A percentile compares a stretch with the other conserved stretches of the same genome.
phyloP scores from a whole-genome alignment of 2,113 vertebrate species.

The Nannospalax galili region DNA sequence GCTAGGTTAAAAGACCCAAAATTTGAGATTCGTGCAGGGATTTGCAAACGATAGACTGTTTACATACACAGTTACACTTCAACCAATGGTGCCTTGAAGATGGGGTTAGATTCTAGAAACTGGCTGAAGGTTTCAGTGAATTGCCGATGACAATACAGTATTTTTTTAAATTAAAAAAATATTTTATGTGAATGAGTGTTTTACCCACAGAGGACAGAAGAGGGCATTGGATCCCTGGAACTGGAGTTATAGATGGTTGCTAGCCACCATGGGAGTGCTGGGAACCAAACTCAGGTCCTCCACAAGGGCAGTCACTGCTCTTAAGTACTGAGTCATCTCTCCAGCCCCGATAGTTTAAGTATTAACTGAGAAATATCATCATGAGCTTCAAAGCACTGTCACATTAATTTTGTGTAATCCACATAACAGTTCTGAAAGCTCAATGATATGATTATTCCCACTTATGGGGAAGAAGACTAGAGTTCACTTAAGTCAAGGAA shows the following conservation, averaged over 20 bases:
- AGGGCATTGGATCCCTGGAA: too few relatives aligned
- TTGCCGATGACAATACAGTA: neutral
- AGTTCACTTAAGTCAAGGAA: neutral
- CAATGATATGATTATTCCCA: neutral
- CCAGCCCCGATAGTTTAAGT: too few relatives aligned
- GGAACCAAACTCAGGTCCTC: too few relatives aligned
- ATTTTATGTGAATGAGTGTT: too few relatives aligned
- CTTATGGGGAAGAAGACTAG: neutral
- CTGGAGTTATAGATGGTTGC: too few relatives aligned
- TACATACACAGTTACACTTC: neutral
- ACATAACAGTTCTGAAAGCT: neutral
- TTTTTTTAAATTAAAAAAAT: too few relatives aligned
- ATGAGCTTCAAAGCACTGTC: neutral
- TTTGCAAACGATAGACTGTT: constrained; percentile 35
- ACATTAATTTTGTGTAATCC: neutral
- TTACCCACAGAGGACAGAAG: too few relatives aligned
- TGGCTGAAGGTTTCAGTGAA: neutral
- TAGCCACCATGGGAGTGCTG: too few relatives aligned
- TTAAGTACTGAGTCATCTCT: too few relatives aligned
- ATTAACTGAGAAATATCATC: neutral
- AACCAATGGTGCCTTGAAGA: neutral
- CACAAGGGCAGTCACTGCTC: too few relatives aligned
- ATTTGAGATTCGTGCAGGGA: constrained; percentile 44
- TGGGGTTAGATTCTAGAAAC: neutral
- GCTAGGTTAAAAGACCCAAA: constrained; percentile 56